A percentile compares a stretch with the other conserved stretches of the same genome.
phyloP scores from a whole-genome alignment of 2,797 vertebrate species.

The Pogonophryne albipinna region DNA sequence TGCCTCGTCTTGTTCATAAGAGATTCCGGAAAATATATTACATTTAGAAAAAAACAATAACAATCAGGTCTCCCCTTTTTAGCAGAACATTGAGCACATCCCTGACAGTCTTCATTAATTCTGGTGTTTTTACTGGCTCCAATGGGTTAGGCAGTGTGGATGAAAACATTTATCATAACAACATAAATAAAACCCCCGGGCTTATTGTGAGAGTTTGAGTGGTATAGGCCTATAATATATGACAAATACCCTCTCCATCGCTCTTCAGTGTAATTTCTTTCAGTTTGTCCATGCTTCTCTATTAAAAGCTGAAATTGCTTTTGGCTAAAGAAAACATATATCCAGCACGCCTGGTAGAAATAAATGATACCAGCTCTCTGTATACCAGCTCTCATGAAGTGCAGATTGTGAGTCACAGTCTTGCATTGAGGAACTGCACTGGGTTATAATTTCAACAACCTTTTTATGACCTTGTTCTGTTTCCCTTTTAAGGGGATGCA shows the following conservation, averaged over 20 bases:
- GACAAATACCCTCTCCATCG: slow-evolving; percentile 46
- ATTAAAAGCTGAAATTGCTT: slow-evolving; percentile 24
- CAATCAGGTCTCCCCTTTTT: slow-evolving; percentile 23
- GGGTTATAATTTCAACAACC: slow-evolving; percentile 31
- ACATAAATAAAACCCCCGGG: slow-evolving; percentile 61
- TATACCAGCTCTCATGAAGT: neutral
- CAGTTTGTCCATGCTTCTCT: slow-evolving; percentile 29
- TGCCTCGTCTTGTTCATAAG: slow-evolving; percentile 7
- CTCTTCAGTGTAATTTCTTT: slow-evolving; percentile 23
- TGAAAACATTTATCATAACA: slow-evolving; percentile 66
- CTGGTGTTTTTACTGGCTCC: slow-evolving; percentile 34
- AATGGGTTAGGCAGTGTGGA: slow-evolving; percentile 31
- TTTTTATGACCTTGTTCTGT: slow-evolving; percentile 37
- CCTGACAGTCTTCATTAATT: slow-evolving; percentile 50
- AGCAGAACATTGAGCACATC: slow-evolving; percentile 41
- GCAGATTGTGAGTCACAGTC: slow-evolving; percentile 17
- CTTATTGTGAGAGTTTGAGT: slow-evolving; percentile 55
- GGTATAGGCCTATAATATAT: slow-evolving; percentile 26
- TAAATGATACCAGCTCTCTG: slow-evolving; percentile 5
- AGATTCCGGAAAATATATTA: neutral
- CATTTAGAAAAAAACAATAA: neutral
- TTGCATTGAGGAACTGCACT: slow-evolving; percentile 9
- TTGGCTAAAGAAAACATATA: slow-evolving; percentile 11
- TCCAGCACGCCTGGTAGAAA: slow-evolving; percentile 1
- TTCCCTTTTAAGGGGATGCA: slow-evolving; percentile 64